phyloP scores from a whole-genome alignment of 1,140 invertebrate genomes.

The Lasioglossum baleicum region DNA sequence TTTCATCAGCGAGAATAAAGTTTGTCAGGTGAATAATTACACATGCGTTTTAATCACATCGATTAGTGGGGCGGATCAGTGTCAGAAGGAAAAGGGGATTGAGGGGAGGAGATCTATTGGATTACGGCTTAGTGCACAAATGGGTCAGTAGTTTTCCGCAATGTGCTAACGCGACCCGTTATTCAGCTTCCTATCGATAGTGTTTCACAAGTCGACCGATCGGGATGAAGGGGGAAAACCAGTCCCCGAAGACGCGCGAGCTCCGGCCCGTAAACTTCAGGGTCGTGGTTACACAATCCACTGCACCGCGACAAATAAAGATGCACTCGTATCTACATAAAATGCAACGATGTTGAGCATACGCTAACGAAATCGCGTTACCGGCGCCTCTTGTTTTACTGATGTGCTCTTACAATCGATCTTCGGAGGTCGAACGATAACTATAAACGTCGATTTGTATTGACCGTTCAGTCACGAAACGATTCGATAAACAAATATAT shows the following conservation, averaged over 20 bases:
- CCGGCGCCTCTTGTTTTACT: neutral
- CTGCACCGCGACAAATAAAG: neutral
- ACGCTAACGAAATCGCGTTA: neutral
- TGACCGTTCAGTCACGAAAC: no score
- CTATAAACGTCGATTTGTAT: neutral
- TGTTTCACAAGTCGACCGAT: constrained; percentile 26
- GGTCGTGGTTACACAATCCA: constrained; percentile 21
- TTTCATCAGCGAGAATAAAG: neutral
- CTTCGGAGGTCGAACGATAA: neutral
- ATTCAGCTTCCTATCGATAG: constrained; percentile 15
- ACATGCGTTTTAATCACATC: no score
- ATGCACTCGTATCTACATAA: neutral
- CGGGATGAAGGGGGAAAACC: neutral
- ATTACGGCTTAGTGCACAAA: constrained; percentile 29
- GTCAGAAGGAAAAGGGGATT: neutral
- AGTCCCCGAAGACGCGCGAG: no score
- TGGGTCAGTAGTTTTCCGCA: constrained; percentile 24
- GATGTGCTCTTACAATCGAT: neutral
- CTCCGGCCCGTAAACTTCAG: constrained; percentile 43
- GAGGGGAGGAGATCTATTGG: neutral
- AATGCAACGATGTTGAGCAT: neutral
- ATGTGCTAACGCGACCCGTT: constrained; percentile 17
- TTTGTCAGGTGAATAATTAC: neutral
- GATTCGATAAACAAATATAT: neutral
- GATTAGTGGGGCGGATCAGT: neutral